phyloP scores from a whole-genome alignment of 2,888 invertebrate species.

The Conops quadrifasciatus region DNA sequence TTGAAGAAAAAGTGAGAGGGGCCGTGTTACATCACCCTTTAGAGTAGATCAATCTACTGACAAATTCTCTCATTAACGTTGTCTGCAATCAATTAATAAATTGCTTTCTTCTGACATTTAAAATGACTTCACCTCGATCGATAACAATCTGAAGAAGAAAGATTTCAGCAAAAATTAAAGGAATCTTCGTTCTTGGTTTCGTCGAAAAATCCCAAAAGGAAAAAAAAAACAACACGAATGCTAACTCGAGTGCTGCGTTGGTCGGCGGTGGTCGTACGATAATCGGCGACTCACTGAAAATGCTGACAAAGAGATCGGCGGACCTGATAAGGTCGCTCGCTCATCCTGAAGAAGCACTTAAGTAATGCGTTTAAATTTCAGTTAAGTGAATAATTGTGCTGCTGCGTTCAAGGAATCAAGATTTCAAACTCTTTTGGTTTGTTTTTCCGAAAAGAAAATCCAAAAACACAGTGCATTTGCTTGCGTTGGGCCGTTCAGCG shows the following conservation, averaged over 20 bases:
- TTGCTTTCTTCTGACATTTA: conserved; percentile 6
- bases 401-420: not conserved
- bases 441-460: conserved; percentile 1
- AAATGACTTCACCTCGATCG: not conserved
- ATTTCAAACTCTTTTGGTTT: not conserved
- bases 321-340: conserved; percentile 18
- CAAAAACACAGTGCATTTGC: not conserved
- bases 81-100: conserved; percentile 11
- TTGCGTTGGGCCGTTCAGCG: not conserved
- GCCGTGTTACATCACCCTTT: too few species aligned
- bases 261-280: not conserved
- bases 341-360: not conserved
- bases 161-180: conserved; percentile 7
- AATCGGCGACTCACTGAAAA: not conserved
- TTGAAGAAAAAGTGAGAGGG: too few species aligned
- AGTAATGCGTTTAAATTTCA: conserved; percentile 18
- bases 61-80: too few species aligned
- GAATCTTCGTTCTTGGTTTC: not conserved
- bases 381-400: conserved; percentile 24
- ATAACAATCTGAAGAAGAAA: conserved; percentile 1
- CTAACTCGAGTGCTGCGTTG: not conserved
- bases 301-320: conserved; percentile 19
- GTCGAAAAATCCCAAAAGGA: not conserved
- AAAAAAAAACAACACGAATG: not conserved
- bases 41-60: too few species aligned